Evolutionary conservation across 2,888 invertebrate species (phyloP).

Genomic region (Catotricha subobsoleta): DNA sequence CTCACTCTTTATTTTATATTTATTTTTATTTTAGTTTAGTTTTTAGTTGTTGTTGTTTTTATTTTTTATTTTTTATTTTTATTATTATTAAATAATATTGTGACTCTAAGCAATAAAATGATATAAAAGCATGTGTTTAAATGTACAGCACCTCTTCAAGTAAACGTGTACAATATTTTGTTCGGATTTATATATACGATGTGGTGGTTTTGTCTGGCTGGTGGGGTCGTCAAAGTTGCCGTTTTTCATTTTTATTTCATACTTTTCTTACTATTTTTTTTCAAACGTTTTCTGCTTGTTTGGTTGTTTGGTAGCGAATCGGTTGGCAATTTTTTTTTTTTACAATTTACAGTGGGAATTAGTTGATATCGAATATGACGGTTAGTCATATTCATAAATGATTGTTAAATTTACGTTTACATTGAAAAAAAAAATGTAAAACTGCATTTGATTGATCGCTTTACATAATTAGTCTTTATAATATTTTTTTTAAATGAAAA

Average conservation of each 20-base stretch:
- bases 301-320: not conserved
- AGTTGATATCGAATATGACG: too few relatives aligned
- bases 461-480: too few relatives aligned
- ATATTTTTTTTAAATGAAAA: too few relatives aligned
- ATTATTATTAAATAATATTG: not conserved
- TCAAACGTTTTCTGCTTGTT: not conserved
- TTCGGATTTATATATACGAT: conserved; percentile 5
- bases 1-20: not conserved
- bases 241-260: conserved; percentile 1
- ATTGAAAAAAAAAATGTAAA: too few relatives aligned
- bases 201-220: too few relatives aligned
- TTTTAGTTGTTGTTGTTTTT: not conserved
- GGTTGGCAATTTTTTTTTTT: too few relatives aligned
- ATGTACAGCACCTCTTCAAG: conserved; percentile 10
- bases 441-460: too few relatives aligned
- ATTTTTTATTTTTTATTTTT: not conserved
- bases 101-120: not conserved
- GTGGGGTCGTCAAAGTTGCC: too few relatives aligned
- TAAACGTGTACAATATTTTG: conserved; percentile 6
- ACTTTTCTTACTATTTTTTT: not conserved
- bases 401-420: too few relatives aligned
- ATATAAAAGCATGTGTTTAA: conserved; percentile 1
- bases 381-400: too few relatives aligned
- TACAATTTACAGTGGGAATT: too few relatives aligned
- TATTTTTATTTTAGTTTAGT: not conserved